Conservation (phyloP, 2,888 invertebrate genomes). For the Steromphala cineraria region DNA sequence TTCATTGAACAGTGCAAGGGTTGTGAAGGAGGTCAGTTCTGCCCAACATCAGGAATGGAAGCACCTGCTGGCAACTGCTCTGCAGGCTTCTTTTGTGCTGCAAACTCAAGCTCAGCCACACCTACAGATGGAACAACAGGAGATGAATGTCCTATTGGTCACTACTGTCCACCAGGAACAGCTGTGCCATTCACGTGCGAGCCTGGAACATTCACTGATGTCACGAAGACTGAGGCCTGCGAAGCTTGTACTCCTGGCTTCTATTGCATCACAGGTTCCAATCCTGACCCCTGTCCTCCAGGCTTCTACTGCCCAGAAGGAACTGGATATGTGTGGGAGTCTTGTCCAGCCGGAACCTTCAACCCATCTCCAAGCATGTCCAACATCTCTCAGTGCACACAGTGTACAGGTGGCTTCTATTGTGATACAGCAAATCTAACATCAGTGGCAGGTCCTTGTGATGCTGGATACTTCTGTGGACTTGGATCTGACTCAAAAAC, state of each 20-base stretch:
- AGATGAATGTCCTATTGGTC: conserved; percentile 60
- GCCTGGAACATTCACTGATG: conserved; percentile 63
- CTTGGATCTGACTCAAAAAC: conserved; percentile 59
- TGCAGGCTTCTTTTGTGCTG: conserved; percentile 61
- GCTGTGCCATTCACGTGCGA: conserved; percentile 57
- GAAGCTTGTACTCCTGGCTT: conserved; percentile 62
- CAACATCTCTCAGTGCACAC: conserved; percentile 62
- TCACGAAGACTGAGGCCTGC: conserved; percentile 54
- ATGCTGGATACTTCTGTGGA: conserved; percentile 68
- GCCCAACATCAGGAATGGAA: conserved; percentile 60
- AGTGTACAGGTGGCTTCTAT: conserved; percentile 69
- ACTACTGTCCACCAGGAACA: conserved; percentile 67
- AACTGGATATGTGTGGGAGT: conserved; percentile 63
- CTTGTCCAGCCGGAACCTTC: conserved; percentile 71
- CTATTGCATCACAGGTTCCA: conserved; percentile 64
- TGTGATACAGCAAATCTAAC: conserved; percentile 65
- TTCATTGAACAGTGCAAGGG: conserved; percentile 58
- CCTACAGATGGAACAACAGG: conserved; percentile 62
- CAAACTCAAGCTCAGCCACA: conserved; percentile 47
- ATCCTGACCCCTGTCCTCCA: conserved; percentile 62
- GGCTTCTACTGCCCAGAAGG: conserved; percentile 67
- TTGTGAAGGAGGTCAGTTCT: conserved; percentile 69
- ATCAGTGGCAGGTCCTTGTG: conserved; percentile 63
- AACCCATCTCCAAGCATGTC: conserved; percentile 55
- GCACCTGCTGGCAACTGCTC: conserved; percentile 61